Evolutionary conservation across 2,113 vertebrate species (phyloP).

Genomic region (Chrysochloris asiatica): DNA sequence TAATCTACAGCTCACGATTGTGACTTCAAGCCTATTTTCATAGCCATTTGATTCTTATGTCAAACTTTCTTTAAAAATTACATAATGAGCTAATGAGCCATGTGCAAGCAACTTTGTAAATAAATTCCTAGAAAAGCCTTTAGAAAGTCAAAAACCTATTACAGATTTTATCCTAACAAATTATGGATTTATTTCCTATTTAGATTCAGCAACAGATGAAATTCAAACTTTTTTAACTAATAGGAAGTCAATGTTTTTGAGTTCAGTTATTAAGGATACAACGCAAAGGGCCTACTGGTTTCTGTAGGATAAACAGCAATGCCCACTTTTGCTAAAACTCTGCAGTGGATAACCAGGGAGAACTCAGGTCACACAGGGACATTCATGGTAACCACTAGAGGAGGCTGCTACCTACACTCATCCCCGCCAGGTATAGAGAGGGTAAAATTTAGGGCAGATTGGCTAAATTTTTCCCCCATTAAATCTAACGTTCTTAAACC

Average conservation of each 20-base stretch:
- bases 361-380: background rate
- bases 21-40: background rate
- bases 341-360: background rate
- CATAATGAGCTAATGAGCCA: background rate
- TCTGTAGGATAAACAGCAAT: background rate
- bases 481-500: background rate
- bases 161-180: background rate
- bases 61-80: background rate
- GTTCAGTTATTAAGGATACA: no score
- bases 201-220: background rate
- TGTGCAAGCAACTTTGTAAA: background rate
- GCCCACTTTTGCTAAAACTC: background rate
- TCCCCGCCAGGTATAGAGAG: fast-evolving
- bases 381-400: background rate
- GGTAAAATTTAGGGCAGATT: background rate
- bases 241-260: no score
- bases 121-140: background rate
- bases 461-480: background rate
- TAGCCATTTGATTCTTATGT: background rate
- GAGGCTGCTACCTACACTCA: background rate
- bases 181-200: background rate
- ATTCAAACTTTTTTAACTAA: no score
- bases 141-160: background rate
- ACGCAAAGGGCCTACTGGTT: background rate
- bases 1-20: background rate